A percentile compares a stretch with the other conserved stretches of the same genome.
Conservation (phyloP, 2,113 vertebrate species). For the Aphelocoma coerulescens region DNA sequence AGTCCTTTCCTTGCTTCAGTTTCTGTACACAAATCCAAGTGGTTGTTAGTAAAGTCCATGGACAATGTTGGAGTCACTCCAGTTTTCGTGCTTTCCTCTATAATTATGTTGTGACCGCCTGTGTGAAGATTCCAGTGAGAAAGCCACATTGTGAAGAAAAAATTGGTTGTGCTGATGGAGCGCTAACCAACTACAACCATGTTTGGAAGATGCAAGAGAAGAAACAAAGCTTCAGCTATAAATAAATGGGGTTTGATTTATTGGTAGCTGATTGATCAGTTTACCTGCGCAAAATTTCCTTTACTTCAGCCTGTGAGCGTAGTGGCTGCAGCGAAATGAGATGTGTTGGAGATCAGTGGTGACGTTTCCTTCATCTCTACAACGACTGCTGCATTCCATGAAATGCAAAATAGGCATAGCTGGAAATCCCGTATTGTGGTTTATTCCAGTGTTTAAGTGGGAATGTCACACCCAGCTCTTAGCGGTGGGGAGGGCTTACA, state of each 20-base stretch:
- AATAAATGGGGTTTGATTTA: not conserved
- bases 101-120: not conserved
- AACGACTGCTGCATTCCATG: rapidly evolving
- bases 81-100: not conserved
- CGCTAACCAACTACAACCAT: not conserved
- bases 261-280: not conserved
- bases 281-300: not conserved
- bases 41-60: not conserved
- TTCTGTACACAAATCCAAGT: not conserved
- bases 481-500: not conserved
- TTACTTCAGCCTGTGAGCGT: not conserved
- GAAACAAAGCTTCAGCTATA: not conserved
- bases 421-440: not conserved
- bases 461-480: not conserved
- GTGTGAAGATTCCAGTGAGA: not conserved
- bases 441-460: not conserved
- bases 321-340: not conserved
- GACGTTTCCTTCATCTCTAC: not conserved
- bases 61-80: not conserved
- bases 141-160: not conserved
- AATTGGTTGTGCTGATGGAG: rapidly evolving
- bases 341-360: not conserved
- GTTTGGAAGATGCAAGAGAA: not conserved
- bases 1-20: not conserved
- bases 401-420: not conserved